Conservation (phyloP, 2,888 invertebrate genomes). For the Limenitis camilla region DNA sequence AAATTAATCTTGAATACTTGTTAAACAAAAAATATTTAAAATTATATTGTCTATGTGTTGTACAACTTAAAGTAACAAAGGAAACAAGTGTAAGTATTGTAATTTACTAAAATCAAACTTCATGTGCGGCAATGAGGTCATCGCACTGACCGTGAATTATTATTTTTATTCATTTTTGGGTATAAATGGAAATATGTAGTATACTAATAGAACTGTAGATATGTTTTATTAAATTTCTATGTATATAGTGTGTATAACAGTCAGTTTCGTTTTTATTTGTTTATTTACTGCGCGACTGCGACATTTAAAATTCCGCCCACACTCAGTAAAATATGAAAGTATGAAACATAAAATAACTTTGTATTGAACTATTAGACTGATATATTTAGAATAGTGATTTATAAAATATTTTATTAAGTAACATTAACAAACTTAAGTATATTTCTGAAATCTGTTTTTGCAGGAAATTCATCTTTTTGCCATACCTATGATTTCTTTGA, state of each 20-base stretch:
- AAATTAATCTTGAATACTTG: too few relatives aligned
- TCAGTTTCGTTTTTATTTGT: not conserved
- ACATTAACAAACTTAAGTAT: too few relatives aligned
- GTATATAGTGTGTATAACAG: not conserved
- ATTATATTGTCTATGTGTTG: too few relatives aligned
- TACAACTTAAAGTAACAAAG: too few relatives aligned
- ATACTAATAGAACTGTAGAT: not conserved
- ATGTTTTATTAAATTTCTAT: not conserved
- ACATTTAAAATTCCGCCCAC: not conserved
- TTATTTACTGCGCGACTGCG: not conserved
- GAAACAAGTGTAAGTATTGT: conserved; percentile 2
- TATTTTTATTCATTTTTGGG: conserved; percentile 1
- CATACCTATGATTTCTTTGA: too few relatives aligned
- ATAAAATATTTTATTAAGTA: too few relatives aligned
- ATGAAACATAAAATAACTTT: too few relatives aligned
- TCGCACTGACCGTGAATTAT: conserved; percentile 11
- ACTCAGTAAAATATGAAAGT: not conserved
- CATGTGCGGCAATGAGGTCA: conserved; percentile 25
- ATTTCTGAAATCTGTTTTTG: too few relatives aligned
- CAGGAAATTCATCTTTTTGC: too few relatives aligned
- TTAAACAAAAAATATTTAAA: too few relatives aligned
- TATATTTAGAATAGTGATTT: too few relatives aligned
- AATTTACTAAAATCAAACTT: conserved; percentile 1
- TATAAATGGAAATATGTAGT: not conserved
- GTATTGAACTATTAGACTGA: too few relatives aligned